A percentile compares a stretch with the other conserved stretches of the same genome.
These are phyloP conservation scores for Esox lucius DNA, from an alignment of 2,797 vertebrate genomes.

Conservation along the genomic window DNA sequence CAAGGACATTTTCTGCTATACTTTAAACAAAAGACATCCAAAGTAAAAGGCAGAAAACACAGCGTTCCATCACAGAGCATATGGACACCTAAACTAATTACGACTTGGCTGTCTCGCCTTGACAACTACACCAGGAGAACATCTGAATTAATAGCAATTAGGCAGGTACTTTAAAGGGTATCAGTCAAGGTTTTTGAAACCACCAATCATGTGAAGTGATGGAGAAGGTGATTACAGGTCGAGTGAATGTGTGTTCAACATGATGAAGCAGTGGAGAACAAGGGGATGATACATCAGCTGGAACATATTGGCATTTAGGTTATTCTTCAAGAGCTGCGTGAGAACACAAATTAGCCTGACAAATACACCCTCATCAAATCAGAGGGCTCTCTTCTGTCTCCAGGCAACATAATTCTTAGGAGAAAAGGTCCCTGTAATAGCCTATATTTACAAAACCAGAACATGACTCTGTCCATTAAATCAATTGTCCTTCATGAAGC, in stretches of 20 bases:
- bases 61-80: not conserved
- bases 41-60: not conserved
- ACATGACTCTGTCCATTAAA: conserved; percentile 36
- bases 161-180: not conserved
- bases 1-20: not conserved
- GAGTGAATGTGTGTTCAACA: conserved; percentile 48
- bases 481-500: conserved; percentile 33
- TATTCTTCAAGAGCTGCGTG: conserved; percentile 52
- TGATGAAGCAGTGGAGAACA: conserved; percentile 59
- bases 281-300: conserved; percentile 62
- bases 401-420: conserved; percentile 43
- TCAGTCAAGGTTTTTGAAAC: not conserved
- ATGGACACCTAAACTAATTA: not conserved
- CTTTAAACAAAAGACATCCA: not conserved
- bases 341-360: conserved; percentile 57
- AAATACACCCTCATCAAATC: conserved; percentile 52
- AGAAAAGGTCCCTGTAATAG: conserved; percentile 54
- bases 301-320: conserved; percentile 53
- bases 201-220: not conserved
- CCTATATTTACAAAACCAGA: conserved; percentile 34
- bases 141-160: not conserved
- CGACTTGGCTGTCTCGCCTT: not conserved
- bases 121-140: not conserved
- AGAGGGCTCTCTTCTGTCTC: conserved; percentile 51
- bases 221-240: conserved; percentile 9